Base-by-base conservation (phyloP, 2,113 vertebrate species). In the Indicator maculatus region DNA sequence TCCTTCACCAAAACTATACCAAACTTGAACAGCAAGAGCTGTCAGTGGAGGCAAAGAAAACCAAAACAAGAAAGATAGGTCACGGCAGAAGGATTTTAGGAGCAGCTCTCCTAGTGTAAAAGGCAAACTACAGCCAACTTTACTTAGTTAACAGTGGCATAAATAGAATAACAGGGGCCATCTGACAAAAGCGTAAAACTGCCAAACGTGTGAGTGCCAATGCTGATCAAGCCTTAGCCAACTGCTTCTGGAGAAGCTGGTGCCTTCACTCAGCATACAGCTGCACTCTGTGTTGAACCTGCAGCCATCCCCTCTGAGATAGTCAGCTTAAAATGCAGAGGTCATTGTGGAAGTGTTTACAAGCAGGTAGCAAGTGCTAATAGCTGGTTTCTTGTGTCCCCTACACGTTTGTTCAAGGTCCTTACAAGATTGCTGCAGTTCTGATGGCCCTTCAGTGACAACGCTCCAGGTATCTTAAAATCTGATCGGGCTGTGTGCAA, bases 241-340 rank as follows among this genome's bases (percentile, higher is more conserved):
- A 89, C 88, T 91, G 70, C 81, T 83, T 75, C 84, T 88, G 76
- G 52, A 88, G 81, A 89, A 84, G 81, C 52, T 73, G 71, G 55
- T 47, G 89, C 47, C 91, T 87, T 89, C 75, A 84, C 45, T 24
- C 87, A 87, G 59, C 92, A 89, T 75, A 94, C 72, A 90, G 12
- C 88, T 1, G 4, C 1, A 2, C 66, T 92, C 84, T 44, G 17
- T 36, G 36, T 10, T 79, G 84, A 93, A 79, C 44, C 10, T 16
- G 74, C 47, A 81, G 6, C 20, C 4, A 0, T 17, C 61, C 90
- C 27, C 39, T 81, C n/a, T 17, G 58, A 86, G 52, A 83, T 6
- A 76, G 6, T 52, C 47, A 38, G 45, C 56, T 74, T 71, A 50
- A 86, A 81, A 90, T 56, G 60, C 28, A 45, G 30, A 53, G 27